Evolutionary conservation across 2,888 invertebrate genomes (phyloP), one percentile per base, ranked within the genome.

Genomic region (Agrotis ipsilon): DNA sequence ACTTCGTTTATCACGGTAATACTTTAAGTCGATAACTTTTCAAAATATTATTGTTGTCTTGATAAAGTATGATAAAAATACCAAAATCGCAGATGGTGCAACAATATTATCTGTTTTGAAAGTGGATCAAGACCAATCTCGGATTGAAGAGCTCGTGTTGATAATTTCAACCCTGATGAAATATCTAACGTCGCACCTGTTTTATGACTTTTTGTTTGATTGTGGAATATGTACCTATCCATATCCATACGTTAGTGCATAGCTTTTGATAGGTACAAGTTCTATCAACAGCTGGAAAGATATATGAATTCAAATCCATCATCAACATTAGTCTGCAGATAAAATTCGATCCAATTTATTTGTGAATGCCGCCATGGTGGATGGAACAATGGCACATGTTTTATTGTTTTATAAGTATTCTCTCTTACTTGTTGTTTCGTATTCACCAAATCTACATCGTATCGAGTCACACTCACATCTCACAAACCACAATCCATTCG

Each of bases 41-140:
- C n/a, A 57, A 55, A 51, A 57, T 46, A 32, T 46, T 46, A 7
- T 55, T 45, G 48, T 2, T 13, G 21, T 24, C 14, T 49, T 55
- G 68, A 48, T 67, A 59, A 58, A 16, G 24, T 13, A 13, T 49
- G 68, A 69, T 58, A 68, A 70, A 46, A 68, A 5, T 24, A 19
- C 11, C 21, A 39, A 46, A 45, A 52, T 52, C 19, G 39, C 52
- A 43, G 27, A 1, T 27, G 6, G 18, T 43, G 46, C 21, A 61
- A 51, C 43, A n/a, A 19, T 57, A 18, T 14, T 32, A 49, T 46
- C 6, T 39, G 66, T 52, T 75, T 43, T 74, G 45, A 52, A 46
- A 65, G 57, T 39, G 39, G 18, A 43, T n/a, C 11, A 45, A 14
- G n/a, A 63, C 6, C n/a, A 51, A 59, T 49, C 27, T 67, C 14